phyloP scores from a whole-genome alignment of 2,888 invertebrate species.

The Camptogramma bilineatum region DNA sequence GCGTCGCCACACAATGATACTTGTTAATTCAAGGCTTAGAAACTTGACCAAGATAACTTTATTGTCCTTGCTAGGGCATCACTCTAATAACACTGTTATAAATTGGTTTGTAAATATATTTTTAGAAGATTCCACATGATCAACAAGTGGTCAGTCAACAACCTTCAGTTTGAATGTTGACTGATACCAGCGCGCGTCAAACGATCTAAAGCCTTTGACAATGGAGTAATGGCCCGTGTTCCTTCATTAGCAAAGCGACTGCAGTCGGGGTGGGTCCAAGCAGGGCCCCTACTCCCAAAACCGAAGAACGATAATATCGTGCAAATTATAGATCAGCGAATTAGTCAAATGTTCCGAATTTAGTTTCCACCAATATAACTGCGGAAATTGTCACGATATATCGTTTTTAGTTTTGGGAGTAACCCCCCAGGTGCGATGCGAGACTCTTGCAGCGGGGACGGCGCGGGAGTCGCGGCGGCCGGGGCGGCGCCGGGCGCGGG shows the following conservation, averaged over 20 bases:
- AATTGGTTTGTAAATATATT: not conserved
- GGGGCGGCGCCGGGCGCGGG: conserved; percentile 45
- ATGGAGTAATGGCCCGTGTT: not conserved
- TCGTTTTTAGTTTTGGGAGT: too few relatives aligned
- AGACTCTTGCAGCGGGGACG: conserved; percentile 23
- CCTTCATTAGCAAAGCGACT: not conserved
- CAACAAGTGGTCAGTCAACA: too few relatives aligned
- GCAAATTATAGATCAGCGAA: too few relatives aligned
- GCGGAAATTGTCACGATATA: too few relatives aligned
- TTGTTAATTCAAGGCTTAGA: not conserved
- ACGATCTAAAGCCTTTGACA: not conserved
- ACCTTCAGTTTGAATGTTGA: not conserved
- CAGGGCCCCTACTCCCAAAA: too few relatives aligned
- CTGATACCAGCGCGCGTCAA: not conserved
- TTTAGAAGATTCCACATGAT: not conserved
- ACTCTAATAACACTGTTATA: not conserved
- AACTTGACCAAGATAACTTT: not conserved
- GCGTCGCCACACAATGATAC: not conserved
- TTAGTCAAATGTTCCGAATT: too few relatives aligned
- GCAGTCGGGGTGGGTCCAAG: too few relatives aligned
- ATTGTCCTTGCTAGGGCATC: too few relatives aligned
- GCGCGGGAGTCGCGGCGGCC: conserved; percentile 27
- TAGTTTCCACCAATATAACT: too few relatives aligned
- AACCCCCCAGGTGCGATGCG: not conserved
- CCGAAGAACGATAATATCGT: too few relatives aligned